Percentiles rank a stretch among this genome's conserved stretches.
phyloP scores from a whole-genome alignment of 2,888 invertebrate species.

The Stenichneumon culpator region DNA sequence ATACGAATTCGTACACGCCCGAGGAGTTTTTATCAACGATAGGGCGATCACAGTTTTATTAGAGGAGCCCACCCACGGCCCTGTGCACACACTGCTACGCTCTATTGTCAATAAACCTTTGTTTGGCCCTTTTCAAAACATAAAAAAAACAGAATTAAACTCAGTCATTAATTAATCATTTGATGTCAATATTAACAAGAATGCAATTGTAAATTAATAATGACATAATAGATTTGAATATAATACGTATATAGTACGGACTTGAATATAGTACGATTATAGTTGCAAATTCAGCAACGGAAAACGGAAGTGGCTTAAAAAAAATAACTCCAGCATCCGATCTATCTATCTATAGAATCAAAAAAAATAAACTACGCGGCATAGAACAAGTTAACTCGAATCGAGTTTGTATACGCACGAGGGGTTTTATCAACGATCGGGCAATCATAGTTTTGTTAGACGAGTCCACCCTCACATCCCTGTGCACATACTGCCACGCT shows the following conservation, averaged over 20 bases:
- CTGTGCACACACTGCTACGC: not conserved
- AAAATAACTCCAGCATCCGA: not conserved
- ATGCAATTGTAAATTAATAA: not conserved
- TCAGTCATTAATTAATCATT: not conserved
- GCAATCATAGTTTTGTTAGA: constrained; percentile 83
- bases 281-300: not conserved
- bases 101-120: not conserved
- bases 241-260: not conserved
- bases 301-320: no score
- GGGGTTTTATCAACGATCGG: constrained; percentile 79
- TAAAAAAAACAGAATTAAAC: not conserved
- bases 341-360: not conserved
- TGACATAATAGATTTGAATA: not conserved
- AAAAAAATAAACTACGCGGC: constrained; percentile 4
- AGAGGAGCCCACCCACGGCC: no score
- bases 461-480: not conserved
- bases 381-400: constrained; percentile 66
- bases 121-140: not conserved
- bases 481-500: not conserved
- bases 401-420: no score
- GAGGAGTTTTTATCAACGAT: no score
- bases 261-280: no score
- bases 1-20: constrained; percentile 38
- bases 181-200: not conserved
- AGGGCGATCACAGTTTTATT: no score